Evolutionary conservation across 2,888 invertebrate species (phyloP).

Genomic region (Leucophenga montana): DNA sequence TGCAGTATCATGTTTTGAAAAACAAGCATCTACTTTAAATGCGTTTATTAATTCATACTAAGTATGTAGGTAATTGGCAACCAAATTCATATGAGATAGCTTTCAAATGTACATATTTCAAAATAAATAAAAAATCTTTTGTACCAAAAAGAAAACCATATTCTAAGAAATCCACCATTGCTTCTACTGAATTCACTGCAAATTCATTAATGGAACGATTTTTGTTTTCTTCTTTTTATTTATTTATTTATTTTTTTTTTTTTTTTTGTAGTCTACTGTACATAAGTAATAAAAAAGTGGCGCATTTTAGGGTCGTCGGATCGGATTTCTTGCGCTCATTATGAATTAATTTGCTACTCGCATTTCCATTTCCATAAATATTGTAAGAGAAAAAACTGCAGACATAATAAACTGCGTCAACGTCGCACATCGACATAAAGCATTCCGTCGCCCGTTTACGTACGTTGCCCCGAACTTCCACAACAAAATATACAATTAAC

Average conservation of each 20-base stretch:
- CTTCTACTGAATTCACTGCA: background rate
- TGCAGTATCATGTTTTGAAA: too few species aligned
- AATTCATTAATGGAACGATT: constrained; percentile 19
- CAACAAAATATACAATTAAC: constrained; percentile 48
- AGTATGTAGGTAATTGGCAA: too few species aligned
- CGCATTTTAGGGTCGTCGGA: too few species aligned
- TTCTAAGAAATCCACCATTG: too few species aligned
- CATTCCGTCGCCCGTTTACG: background rate
- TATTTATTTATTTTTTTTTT: background rate
- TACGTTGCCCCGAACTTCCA: background rate
- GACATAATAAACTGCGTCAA: background rate
- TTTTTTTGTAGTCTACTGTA: background rate
- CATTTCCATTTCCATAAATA: constrained; percentile 41
- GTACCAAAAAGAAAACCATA: too few species aligned
- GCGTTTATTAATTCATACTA: too few species aligned
- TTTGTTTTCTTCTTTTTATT: background rate
- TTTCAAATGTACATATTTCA: too few species aligned
- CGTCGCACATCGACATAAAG: background rate
- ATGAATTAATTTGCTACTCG: constrained; percentile 55
- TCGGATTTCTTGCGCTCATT: constrained; percentile 40
- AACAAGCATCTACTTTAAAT: too few species aligned
- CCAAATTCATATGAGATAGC: too few species aligned
- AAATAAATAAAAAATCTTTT: too few species aligned
- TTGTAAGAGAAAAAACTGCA: background rate
- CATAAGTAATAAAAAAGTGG: too few species aligned